Evolutionary conservation across 2,888 invertebrate species (phyloP).

Genomic region (Caradrina clavipalpis): DNA sequence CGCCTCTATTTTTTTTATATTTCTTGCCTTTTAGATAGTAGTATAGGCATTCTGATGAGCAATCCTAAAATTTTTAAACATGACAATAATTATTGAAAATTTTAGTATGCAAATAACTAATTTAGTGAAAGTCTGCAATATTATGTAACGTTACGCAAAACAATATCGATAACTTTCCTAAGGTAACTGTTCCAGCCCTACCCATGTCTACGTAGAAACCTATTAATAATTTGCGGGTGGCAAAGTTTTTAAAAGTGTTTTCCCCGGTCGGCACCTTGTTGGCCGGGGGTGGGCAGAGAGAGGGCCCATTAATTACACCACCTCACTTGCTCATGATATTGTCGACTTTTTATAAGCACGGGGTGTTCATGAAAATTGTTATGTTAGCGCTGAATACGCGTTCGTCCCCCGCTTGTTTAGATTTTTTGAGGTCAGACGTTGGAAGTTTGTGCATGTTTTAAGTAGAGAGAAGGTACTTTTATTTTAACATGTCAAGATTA

Average conservation of each 20-base stretch:
- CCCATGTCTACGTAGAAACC: constrained; percentile 79
- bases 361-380: constrained; percentile 69
- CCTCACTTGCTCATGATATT: constrained; percentile 82
- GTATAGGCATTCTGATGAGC: too few species aligned
- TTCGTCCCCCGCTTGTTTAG: constrained; percentile 48
- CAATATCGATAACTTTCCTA: constrained; percentile 37
- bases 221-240: constrained; percentile 89
- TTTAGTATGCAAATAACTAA: background rate
- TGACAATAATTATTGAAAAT: too few species aligned
- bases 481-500: background rate
- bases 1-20: too few species aligned
- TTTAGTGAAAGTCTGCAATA: background rate
- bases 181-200: constrained; percentile 58
- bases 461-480: background rate
- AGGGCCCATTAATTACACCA: constrained; percentile 82
- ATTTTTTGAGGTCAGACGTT: constrained; percentile 39
- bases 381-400: constrained; percentile 56
- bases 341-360: constrained; percentile 79
- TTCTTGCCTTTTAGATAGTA: too few species aligned
- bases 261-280: constrained; percentile 75
- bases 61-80: too few species aligned
- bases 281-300: constrained; percentile 53
- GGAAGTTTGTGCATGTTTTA: constrained; percentile 13
- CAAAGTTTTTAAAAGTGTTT: constrained; percentile 89
- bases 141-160: background rate